Conservation (phyloP, 2,113 vertebrate species). For the Hystrix cristata region DNA sequence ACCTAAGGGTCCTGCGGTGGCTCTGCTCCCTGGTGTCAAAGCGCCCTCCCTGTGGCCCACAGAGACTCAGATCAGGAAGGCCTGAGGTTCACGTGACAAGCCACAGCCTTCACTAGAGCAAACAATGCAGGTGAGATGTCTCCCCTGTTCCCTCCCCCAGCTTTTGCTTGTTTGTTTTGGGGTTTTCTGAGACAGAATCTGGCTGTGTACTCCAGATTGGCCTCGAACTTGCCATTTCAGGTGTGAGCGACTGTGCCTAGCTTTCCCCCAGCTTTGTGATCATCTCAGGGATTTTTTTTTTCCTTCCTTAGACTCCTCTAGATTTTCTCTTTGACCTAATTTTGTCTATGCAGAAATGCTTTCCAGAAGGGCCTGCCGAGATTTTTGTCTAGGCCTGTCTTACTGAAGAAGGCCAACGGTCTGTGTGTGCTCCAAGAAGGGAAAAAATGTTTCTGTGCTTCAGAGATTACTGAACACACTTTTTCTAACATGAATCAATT, state of each 20-base stretch:
- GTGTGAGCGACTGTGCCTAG: neutral
- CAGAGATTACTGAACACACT: neutral
- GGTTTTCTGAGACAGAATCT: neutral
- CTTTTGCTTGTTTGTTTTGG: neutral
- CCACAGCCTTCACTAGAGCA: neutral
- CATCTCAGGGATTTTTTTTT: neutral
- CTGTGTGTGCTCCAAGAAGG: constrained; percentile 44
- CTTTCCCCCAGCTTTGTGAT: neutral
- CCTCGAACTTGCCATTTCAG: no score
- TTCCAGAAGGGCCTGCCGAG: constrained; percentile 37
- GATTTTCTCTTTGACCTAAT: constrained; percentile 68
- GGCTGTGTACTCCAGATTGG: neutral
- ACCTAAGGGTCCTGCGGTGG: neutral
- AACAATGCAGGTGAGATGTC: neutral
- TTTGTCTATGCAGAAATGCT: constrained; percentile 54
- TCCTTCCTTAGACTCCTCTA: neutral
- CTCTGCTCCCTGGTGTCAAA: neutral
- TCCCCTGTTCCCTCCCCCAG: accelerated
- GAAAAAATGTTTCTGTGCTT: constrained; percentile 63
- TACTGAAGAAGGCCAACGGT: constrained; percentile 33
- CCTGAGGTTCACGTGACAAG: constrained; percentile 55
- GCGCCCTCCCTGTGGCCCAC: neutral
- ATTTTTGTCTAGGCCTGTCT: constrained; percentile 63
- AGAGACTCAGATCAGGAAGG: constrained; percentile 76
- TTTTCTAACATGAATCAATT: constrained; percentile 26